Conservation (phyloP, 2,113 vertebrate genomes). For the Rhagologus leucostigma region DNA sequence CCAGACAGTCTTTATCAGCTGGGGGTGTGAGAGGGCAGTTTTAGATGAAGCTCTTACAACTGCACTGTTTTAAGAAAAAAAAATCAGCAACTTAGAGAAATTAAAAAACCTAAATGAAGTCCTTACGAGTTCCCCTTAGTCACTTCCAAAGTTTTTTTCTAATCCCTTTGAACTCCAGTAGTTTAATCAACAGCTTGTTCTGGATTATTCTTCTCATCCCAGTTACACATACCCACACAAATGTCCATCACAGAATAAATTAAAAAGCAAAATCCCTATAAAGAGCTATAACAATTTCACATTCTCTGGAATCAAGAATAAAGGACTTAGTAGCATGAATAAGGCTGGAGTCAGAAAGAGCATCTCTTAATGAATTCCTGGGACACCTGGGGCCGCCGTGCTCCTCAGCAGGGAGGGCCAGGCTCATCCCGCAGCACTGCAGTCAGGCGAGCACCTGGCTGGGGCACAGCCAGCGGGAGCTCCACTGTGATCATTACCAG, state of each 20-base stretch:
- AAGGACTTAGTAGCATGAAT: background rate
- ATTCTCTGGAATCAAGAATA: background rate
- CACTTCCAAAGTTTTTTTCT: background rate
- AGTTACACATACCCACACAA: background rate
- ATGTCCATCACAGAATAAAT: background rate
- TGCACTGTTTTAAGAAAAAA: background rate
- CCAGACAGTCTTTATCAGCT: background rate
- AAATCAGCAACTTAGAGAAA: background rate
- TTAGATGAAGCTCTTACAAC: background rate
- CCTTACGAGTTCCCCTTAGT: background rate
- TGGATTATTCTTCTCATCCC: background rate
- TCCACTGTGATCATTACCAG: accelerated
- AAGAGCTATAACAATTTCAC: background rate
- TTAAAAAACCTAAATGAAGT: background rate
- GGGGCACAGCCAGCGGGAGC: accelerated
- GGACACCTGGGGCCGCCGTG: background rate
- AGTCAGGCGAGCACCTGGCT: background rate
- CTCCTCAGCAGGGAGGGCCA: background rate
- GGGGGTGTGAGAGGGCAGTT: background rate
- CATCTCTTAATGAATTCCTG: background rate
- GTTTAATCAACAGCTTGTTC: background rate
- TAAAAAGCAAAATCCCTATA: background rate
- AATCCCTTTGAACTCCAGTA: background rate
- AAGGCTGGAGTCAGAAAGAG: background rate
- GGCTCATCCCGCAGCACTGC: background rate